Conservation (phyloP, 1,140 invertebrate genomes). For the Leptopilina boulardi region DNA sequence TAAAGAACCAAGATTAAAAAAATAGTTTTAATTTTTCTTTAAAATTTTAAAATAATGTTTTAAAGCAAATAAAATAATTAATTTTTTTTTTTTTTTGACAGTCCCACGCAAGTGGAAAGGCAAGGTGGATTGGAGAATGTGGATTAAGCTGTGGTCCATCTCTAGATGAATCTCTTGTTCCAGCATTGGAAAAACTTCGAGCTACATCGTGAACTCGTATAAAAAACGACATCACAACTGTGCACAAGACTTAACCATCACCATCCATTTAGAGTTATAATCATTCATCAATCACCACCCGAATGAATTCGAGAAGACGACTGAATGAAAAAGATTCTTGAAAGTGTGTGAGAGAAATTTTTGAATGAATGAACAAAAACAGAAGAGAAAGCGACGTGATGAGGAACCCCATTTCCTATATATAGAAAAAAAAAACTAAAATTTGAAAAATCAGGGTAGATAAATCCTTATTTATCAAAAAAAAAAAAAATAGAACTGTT, state of each 20-base stretch:
- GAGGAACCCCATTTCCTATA: constrained; percentile 23
- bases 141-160: constrained; percentile 72
- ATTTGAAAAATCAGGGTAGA: not conserved
- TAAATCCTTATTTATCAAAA: not conserved
- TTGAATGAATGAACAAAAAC: constrained; percentile 34
- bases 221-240: constrained; percentile 54
- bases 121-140: constrained; percentile 85
- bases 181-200: constrained; percentile 70
- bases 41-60: no score
- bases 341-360: constrained; percentile 35
- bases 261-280: constrained; percentile 64
- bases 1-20: no score
- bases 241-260: constrained; percentile 74
- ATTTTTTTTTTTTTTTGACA: constrained; percentile 69
- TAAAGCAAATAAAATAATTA: no score
- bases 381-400: constrained; percentile 12
- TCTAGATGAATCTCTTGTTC: constrained; percentile 69
- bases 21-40: not conserved
- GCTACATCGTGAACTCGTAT: constrained; percentile 70
- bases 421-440: constrained; percentile 11
- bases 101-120: constrained; percentile 85
- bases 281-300: constrained; percentile 51
- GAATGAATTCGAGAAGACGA: constrained; percentile 40
- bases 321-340: constrained; percentile 50
- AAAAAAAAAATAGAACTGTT: no score